Evolutionary conservation across 1,140 invertebrate genomes (phyloP), one percentile per base, ranked within the genome.

Genomic region (Gryllus bimaculatus): DNA sequence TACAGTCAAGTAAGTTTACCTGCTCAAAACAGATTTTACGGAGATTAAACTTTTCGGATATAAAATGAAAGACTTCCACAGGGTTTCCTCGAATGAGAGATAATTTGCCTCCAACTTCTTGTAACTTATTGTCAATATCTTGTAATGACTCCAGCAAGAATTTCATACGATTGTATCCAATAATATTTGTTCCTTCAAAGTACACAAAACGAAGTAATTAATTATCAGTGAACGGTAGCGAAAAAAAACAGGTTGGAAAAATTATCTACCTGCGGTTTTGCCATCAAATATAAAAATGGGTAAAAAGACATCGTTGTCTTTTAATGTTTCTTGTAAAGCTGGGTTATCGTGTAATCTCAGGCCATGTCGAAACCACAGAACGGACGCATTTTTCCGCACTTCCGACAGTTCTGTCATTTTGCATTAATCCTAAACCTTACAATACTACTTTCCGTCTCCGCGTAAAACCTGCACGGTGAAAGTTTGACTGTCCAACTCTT

Each of bases 301-400:
- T 81, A 91, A 90, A 80, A 91, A 85, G 0, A 87, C 86, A 49
- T 84, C 82, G n/a, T 79, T 83, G 77, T 90, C 87, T 73, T 88
- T 84, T 0, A 91, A 81, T 0, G 91, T 91, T 47, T 88, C 86
- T 15, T 89, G 81, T n/a, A 93, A 80, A 0, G 92, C 89, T 3
- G 92, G 91, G 85, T 93, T 93, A 84, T 94, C 92, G 84, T 94
- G 92, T 1, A 94, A 85, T 15, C 92, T 87, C 26, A 93, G 83
- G 7, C 92, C 92, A 85, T 93, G 91, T 0, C 92, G 87, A 83
- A 93, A 94, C 93, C 93, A 94, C 26, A 90, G 86, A n/a, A 91
- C 85, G 8, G 83, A 79, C n/a, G 21, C n/a, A 20, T 47, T 74
- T 73, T 48, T 73, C 8, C 18, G 54, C 7, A 13, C 18, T 66